Evolutionary conservation across 2,113 vertebrate species (phyloP).

Genomic region (Mesitornis unicolor): DNA sequence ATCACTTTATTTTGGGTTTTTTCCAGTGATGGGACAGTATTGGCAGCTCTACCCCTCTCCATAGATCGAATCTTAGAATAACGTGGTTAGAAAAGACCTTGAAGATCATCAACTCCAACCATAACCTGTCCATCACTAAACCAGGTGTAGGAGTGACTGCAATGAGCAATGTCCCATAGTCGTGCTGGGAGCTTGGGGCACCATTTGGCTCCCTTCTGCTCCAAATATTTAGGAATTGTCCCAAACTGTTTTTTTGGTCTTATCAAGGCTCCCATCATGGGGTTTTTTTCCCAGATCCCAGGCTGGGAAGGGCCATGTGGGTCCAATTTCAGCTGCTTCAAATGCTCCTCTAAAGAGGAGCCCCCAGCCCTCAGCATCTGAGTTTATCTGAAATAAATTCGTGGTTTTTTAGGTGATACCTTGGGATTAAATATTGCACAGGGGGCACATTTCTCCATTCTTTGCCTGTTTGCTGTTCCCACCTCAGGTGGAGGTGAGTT

Average conservation of each 20-base stretch:
- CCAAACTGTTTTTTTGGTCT: too few species aligned
- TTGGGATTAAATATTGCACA: background rate
- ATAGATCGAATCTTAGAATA: too few species aligned
- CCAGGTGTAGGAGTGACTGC: too few species aligned
- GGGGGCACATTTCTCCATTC: background rate
- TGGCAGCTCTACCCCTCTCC: rapidly evolving
- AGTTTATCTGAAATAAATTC: too few species aligned
- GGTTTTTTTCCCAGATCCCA: background rate
- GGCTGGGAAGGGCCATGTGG: background rate
- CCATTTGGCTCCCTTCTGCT: background rate
- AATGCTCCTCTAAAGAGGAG: background rate
- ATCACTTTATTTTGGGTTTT: background rate
- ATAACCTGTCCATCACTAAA: too few species aligned
- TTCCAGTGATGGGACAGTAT: too few species aligned
- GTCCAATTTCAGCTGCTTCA: background rate
- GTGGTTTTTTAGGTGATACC: background rate
- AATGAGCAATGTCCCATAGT: background rate
- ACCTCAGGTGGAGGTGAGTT: background rate
- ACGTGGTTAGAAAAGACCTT: too few species aligned
- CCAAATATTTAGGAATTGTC: background rate
- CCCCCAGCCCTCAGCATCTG: background rate
- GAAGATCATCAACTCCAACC: too few species aligned
- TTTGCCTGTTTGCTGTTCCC: background rate
- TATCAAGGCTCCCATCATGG: background rate
- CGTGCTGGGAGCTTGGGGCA: background rate